Percentiles rank a stretch among this genome's conserved stretches.
These are phyloP conservation scores for Edolisoma coerulescens DNA, from an alignment of 2,113 vertebrate species.

Conservation along the genomic window DNA sequence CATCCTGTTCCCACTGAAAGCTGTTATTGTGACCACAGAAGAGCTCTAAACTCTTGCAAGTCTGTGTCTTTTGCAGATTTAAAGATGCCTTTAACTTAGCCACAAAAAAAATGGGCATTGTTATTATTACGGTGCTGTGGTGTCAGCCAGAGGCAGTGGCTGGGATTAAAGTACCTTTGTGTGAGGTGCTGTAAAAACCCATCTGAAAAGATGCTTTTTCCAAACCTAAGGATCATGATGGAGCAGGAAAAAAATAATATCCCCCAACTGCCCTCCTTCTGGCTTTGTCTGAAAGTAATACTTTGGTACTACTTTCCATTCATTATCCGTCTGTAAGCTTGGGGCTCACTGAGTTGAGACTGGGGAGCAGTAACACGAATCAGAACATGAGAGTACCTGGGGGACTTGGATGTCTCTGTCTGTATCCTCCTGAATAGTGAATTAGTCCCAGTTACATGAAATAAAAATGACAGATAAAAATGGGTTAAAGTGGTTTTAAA, in stretches of 20 bases:
- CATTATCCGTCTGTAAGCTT: neutral
- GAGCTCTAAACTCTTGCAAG: neutral
- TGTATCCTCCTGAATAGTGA: neutral
- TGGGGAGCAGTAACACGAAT: neutral
- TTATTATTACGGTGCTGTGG: neutral
- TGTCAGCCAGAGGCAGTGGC: neutral
- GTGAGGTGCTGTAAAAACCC: neutral
- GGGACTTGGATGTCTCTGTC: neutral
- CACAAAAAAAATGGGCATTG: neutral
- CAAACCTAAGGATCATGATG: neutral
- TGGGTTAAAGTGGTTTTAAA: neutral
- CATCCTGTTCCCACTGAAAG: neutral
- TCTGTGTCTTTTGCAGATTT: neutral
- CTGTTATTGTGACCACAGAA: neutral
- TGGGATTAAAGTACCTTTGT: neutral
- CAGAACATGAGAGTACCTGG: neutral
- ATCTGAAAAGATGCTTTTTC: neutral
- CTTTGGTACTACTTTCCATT: neutral
- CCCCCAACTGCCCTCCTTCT: neutral
- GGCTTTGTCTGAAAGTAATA: neutral
- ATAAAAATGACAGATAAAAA: too few species aligned
- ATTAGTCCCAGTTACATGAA: neutral
- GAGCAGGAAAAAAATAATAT: neutral
- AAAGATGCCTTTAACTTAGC: neutral
- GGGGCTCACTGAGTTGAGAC: neutral